phyloP scores from a whole-genome alignment of 2,113 vertebrate genomes.

The Vulpes ferrilata region DNA sequence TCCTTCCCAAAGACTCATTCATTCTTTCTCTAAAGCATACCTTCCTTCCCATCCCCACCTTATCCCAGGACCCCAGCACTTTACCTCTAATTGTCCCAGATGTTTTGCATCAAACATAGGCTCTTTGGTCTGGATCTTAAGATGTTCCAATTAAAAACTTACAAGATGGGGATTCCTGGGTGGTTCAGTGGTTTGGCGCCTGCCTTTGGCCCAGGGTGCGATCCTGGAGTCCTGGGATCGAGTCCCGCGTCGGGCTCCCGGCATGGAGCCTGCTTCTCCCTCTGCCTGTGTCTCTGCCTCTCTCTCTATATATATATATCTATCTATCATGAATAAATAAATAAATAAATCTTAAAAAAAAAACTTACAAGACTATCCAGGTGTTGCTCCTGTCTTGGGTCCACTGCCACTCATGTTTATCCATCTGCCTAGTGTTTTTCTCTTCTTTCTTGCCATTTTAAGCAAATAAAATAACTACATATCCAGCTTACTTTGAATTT shows the following conservation, averaged over 20 bases:
- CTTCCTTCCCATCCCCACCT: not conserved
- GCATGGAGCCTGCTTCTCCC: no score
- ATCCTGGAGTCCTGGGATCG: no score
- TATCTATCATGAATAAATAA: no score
- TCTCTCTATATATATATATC: no score
- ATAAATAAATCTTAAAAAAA: not conserved
- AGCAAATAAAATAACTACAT: conserved; percentile 3
- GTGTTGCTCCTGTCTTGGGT: not conserved
- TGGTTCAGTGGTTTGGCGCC: no score
- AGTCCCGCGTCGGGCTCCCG: no score
- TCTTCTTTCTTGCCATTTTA: not conserved
- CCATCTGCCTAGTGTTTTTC: not conserved
- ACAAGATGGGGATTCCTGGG: not conserved
- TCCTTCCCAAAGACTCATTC: not conserved
- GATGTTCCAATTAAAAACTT: not conserved
- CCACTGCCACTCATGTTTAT: not conserved
- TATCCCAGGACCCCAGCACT: not conserved
- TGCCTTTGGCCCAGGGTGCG: no score
- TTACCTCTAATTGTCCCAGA: not conserved
- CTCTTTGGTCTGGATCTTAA: not conserved
- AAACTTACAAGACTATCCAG: not conserved
- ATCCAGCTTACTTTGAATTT: conserved; percentile 19
- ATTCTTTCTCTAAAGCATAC: not conserved
- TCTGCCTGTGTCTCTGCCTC: no score
- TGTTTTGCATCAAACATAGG: not conserved